Conservation (phyloP, 23 tunicate genomes). For the Pegea sp. region DNA sequence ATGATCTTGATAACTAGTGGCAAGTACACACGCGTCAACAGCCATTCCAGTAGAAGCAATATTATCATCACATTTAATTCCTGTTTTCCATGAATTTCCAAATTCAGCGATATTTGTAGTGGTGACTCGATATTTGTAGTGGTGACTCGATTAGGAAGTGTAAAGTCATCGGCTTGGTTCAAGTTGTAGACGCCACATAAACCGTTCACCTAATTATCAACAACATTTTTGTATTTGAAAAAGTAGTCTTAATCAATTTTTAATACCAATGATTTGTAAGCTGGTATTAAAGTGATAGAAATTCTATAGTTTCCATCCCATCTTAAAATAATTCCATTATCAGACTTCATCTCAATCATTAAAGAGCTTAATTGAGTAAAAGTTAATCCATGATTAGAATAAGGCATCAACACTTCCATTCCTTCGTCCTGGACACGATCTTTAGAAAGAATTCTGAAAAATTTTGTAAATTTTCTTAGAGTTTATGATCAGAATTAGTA, state of each 20-base stretch:
- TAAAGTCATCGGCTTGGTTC: constrained; percentile 40
- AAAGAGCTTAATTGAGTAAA: background rate
- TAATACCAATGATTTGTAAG: background rate
- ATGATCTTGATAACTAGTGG: constrained; percentile 1
- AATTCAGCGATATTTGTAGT: constrained; percentile 18
- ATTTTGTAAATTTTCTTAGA: too few relatives aligned
- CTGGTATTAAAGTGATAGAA: background rate
- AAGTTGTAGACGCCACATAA: constrained; percentile 55
- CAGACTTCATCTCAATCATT: background rate
- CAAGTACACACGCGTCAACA: constrained; percentile 32
- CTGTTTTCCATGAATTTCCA: constrained; percentile 56
- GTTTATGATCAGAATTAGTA: background rate
- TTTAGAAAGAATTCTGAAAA: background rate
- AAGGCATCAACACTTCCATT: background rate
- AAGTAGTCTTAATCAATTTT: background rate
- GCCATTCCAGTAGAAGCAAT: constrained; percentile 9
- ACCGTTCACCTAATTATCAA: constrained; percentile 9
- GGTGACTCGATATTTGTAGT: constrained; percentile 4
- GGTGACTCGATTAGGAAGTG: constrained; percentile 19
- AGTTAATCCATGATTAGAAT: background rate
- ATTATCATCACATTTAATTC: constrained; percentile 11
- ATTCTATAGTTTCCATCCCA: background rate
- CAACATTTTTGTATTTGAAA: background rate
- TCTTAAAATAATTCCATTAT: background rate
- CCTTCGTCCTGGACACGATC: background rate